phyloP scores from a whole-genome alignment of 1,140 invertebrate species.

The Rhyacophila brunnea region DNA sequence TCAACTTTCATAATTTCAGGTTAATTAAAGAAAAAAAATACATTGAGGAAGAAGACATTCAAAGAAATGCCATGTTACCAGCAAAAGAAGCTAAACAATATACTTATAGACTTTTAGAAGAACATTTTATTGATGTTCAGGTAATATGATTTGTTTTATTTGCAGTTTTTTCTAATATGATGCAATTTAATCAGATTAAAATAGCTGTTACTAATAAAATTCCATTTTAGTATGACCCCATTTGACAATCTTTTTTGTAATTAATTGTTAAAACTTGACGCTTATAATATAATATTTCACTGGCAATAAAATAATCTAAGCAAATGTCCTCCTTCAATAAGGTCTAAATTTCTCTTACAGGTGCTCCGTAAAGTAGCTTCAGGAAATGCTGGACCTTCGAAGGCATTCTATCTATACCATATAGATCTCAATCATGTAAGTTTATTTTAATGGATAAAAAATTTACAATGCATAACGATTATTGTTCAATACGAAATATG shows the following conservation, averaged over 20 bases:
- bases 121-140: conserved; percentile 76
- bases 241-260: too few species aligned
- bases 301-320: too few species aligned
- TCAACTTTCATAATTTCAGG: conserved; percentile 50
- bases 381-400: conserved; percentile 55
- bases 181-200: too few species aligned
- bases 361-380: conserved; percentile 64
- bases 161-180: too few species aligned
- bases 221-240: too few species aligned
- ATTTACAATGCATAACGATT: too few species aligned
- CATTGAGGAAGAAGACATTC: conserved; percentile 85
- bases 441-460: too few species aligned
- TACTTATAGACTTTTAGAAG: conserved; percentile 77
- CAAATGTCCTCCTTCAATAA: not conserved
- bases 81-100: conserved; percentile 84
- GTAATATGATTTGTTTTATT: too few species aligned
- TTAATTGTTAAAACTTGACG: too few species aligned
- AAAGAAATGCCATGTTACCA: conserved; percentile 84
- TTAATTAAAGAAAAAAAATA: conserved; percentile 74
- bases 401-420: conserved; percentile 74
- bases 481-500: too few species aligned
- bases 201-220: too few species aligned
- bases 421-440: conserved; percentile 66
- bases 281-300: too few species aligned
- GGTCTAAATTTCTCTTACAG: conserved; percentile 39